Percentiles rank a stretch among this genome's conserved stretches.
These are phyloP conservation scores for Heliconius hermathena DNA, from an alignment of 1,140 invertebrate species.

Conservation along the genomic window DNA sequence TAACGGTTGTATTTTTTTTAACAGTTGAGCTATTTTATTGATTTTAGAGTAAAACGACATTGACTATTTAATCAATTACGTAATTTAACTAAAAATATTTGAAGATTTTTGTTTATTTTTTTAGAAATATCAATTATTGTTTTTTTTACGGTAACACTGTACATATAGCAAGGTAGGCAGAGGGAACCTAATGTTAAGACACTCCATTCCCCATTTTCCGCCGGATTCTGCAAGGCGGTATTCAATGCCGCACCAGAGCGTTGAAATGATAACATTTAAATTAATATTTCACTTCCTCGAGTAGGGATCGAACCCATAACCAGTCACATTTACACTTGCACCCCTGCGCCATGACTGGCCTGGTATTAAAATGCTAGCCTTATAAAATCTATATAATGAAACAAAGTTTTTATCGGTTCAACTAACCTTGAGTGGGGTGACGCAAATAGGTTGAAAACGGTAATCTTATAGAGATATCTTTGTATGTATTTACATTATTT, in stretches of 20 bases:
- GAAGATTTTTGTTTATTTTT: too few species aligned
- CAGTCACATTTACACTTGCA: too few species aligned
- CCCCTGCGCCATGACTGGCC: too few species aligned
- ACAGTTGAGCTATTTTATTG: conserved; percentile 14
- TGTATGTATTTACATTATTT: conserved; percentile 13
- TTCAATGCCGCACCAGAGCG: too few species aligned
- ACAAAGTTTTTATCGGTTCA: conserved; percentile 3
- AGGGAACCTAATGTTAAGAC: background rate
- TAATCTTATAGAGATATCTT: conserved; percentile 10
- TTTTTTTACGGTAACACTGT: background rate
- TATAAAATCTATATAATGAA: conserved; percentile 4
- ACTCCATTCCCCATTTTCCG: background rate
- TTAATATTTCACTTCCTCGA: too few species aligned
- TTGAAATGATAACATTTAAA: too few species aligned
- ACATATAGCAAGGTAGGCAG: background rate
- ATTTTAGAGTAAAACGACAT: conserved; percentile 40
- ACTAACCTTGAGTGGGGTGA: conserved; percentile 12
- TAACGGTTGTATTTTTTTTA: conserved; percentile 45
- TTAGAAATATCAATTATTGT: background rate
- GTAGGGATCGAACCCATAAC: too few species aligned
- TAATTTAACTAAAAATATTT: background rate
- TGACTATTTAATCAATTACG: conserved; percentile 26
- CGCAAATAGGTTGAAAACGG: conserved; percentile 10
- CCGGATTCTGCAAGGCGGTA: too few species aligned
- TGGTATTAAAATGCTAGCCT: background rate